Evolutionary conservation across 1,140 invertebrate species (phyloP).

Genomic region (Drosophila lacertosa): DNA sequence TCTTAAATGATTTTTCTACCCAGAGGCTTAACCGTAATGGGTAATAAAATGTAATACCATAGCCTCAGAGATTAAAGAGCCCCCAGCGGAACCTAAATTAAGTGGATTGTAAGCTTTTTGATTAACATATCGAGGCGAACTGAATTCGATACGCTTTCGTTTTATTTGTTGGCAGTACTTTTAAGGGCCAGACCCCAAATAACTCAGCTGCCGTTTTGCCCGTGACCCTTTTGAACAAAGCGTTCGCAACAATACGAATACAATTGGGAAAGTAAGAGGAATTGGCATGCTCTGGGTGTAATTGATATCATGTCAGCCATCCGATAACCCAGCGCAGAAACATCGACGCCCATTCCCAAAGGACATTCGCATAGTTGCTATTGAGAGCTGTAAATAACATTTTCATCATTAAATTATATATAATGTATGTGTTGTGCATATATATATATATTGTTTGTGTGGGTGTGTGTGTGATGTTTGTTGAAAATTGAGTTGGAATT

Average conservation of each 20-base stretch:
- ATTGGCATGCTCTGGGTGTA: conserved; percentile 72
- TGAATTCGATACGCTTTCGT: conserved; percentile 26
- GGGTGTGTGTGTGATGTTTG: conserved; percentile 24
- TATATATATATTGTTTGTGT: conserved; percentile 7
- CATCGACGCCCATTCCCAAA: not conserved
- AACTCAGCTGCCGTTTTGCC: conserved; percentile 26
- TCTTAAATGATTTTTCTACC: conserved; percentile 1
- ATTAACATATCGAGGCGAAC: conserved; percentile 22
- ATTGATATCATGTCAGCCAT: conserved; percentile 62
- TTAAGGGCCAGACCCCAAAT: conserved; percentile 27
- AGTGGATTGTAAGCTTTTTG: conserved; percentile 7
- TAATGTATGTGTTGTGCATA: conserved; percentile 20
- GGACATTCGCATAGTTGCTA: conserved; percentile 33
- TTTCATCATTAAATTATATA: conserved; percentile 76
- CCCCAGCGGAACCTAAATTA: not conserved
- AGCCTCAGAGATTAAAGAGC: not conserved
- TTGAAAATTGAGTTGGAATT: conserved; percentile 74
- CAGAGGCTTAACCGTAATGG: too few relatives aligned
- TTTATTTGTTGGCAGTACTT: conserved; percentile 9
- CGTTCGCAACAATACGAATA: conserved; percentile 31
- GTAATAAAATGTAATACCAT: not conserved
- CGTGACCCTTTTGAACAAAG: conserved; percentile 42
- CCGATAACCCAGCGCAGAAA: conserved; percentile 25
- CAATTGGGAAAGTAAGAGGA: conserved; percentile 54
- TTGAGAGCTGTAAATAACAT: conserved; percentile 73